phyloP scores from a whole-genome alignment of 1,140 invertebrate genomes.

The Achroia grisella region DNA sequence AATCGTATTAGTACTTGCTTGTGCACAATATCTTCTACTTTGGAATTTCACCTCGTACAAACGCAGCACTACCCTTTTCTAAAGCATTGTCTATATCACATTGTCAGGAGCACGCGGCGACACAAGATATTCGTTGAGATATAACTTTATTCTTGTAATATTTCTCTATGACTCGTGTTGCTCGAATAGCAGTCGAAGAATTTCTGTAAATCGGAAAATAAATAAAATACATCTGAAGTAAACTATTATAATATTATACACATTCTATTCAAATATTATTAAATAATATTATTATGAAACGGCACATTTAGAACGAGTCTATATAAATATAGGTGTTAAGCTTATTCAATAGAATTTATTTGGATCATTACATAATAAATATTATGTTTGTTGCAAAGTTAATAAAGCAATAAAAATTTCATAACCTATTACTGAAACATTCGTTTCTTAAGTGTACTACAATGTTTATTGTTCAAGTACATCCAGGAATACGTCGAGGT shows the following conservation, averaged over 20 bases:
- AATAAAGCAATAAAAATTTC: no score
- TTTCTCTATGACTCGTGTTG: slow-evolving; percentile 41
- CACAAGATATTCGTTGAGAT: slow-evolving; percentile 58
- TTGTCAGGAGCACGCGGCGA: slow-evolving; percentile 64
- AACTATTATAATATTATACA: no score
- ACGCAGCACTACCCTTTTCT: slow-evolving; percentile 58
- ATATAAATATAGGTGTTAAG: no score
- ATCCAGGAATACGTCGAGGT: not conserved
- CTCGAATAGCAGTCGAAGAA: slow-evolving; percentile 18
- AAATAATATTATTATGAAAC: no score
- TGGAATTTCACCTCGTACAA: slow-evolving; percentile 5
- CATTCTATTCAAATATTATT: no score
- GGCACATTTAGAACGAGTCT: no score
- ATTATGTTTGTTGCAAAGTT: no score
- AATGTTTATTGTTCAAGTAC: slow-evolving; percentile 8
- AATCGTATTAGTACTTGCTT: no score
- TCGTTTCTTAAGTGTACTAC: not conserved
- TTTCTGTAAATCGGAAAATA: slow-evolving; percentile 3
- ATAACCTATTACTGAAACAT: no score
- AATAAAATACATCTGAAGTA: slow-evolving; percentile 4
- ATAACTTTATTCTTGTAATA: slow-evolving; percentile 61
- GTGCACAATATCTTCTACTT: no score
- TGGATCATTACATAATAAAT: no score
- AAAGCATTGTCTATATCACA: slow-evolving; percentile 67
- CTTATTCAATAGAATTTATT: no score